Base-by-base conservation (phyloP, 2,797 vertebrate species). In the Apogon talboti region DNA sequence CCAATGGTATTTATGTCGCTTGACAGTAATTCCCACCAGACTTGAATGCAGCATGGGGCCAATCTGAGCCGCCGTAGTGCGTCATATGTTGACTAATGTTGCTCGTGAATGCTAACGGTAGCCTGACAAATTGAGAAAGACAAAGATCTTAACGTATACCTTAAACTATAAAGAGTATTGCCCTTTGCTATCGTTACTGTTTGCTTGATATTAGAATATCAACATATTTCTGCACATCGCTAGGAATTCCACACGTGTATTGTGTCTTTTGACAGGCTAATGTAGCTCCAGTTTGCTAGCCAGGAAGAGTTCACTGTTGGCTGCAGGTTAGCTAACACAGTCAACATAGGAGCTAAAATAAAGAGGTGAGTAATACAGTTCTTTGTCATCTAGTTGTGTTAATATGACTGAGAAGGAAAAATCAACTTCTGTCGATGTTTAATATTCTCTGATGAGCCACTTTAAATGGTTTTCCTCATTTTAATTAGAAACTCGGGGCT, bases 51-150 rank as follows among this genome's bases (percentile, higher is more conserved):
- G 14, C 84, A 78, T 55, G 42, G 0, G 72, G 46, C 48, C 86
- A 33, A 3, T 4, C 50, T 38, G 68, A 73, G 81, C 52, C 81
- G 56, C 93, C 92, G 92, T 94, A 89, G 41, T 82, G 83, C 88
- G 91, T 92, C 89, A 93, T 81, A 77, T 83, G 74, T 84, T 78
- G 80, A 86, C 74, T 55, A 11, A 46, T 58, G 66, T 50, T 76
- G 75, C 79, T 83, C 65, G 58, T 28, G 56, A 14, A 70, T 78
- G 86, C 72, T 84, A 83, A 41, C 47, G 64, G 79, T 52, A 86
- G 67, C 64, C 65, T 72, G 14, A 51, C 12, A 62, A 47, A 57
- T 56, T 61, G 40, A 49, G 6, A 50, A 76, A 81, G 46, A 63
- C 16, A 49, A 49, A 50, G 41, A 5, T 4, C 43, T 64, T 61